phyloP scores from a whole-genome alignment of 2,888 invertebrate genomes.

The Hypsopygia costalis region DNA sequence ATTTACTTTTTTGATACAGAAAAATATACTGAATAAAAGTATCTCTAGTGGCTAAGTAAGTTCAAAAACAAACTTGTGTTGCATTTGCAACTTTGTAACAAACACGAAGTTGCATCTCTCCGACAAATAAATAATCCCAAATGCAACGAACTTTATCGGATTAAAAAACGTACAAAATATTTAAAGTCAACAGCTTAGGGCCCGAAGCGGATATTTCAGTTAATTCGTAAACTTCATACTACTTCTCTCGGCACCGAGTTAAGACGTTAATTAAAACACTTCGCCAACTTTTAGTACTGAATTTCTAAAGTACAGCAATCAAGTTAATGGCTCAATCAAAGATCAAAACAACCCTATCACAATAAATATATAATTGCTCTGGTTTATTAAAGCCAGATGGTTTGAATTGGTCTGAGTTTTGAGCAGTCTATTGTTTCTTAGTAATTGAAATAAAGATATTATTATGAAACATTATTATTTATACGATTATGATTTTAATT shows the following conservation, averaged over 20 bases:
- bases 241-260: conserved; percentile 62
- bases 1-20: no score
- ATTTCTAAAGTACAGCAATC: conserved; percentile 74
- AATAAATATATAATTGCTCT: conserved; percentile 57
- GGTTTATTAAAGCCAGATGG: conserved; percentile 39
- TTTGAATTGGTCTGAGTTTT: conserved; percentile 25
- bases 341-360: conserved; percentile 70
- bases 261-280: conserved; percentile 78
- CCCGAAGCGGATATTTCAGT: conserved; percentile 65
- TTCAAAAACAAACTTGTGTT: no score
- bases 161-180: conserved; percentile 40
- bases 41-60: no score
- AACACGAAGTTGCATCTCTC: conserved; percentile 1
- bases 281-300: conserved; percentile 74
- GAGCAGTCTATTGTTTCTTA: conserved; percentile 18
- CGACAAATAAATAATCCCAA: conserved; percentile 15
- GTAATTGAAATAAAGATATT: conserved; percentile 10
- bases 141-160: conserved; percentile 19
- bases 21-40: no score
- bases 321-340: conserved; percentile 74
- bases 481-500: no score
- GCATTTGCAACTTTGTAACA: conserved; percentile 3
- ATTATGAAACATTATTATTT: neutral
- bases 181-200: conserved; percentile 49
- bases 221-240: conserved; percentile 75